phyloP scores from a whole-genome alignment of 2,797 vertebrate genomes.

The Oryzias dopingdopingensis region DNA sequence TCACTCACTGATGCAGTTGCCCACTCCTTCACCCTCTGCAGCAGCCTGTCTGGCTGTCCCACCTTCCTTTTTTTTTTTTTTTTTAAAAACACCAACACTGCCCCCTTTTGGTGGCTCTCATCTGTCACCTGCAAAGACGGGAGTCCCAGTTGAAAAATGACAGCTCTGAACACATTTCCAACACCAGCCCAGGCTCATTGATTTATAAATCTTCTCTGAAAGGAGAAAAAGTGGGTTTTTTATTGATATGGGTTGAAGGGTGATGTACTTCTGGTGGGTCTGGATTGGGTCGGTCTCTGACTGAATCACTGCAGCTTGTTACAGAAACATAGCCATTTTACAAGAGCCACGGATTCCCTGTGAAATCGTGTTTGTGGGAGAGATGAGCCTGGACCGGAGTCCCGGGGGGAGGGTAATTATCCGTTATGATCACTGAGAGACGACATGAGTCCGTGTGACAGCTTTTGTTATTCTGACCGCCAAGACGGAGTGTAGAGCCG shows the following conservation, averaged over 20 bases:
- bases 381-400: slow-evolving; percentile 59
- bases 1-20: slow-evolving; percentile 53
- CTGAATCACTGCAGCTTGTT: slow-evolving; percentile 76
- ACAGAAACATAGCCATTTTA: slow-evolving; percentile 72
- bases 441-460: slow-evolving; percentile 74
- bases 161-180: slow-evolving; percentile 56
- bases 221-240: slow-evolving; percentile 36
- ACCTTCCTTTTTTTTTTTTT: background rate
- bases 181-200: slow-evolving; percentile 64
- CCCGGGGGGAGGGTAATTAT: slow-evolving; percentile 78
- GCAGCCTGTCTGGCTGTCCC: slow-evolving; percentile 40
- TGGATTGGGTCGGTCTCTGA: slow-evolving; percentile 62
- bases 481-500: slow-evolving; percentile 65
- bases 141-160: slow-evolving; percentile 66
- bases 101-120: slow-evolving; percentile 75
- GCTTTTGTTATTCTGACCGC: slow-evolving; percentile 78
- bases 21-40: slow-evolving; percentile 57
- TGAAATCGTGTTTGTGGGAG: slow-evolving; percentile 69
- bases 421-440: slow-evolving; percentile 79
- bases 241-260: slow-evolving; percentile 61
- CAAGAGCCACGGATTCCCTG: slow-evolving; percentile 58
- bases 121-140: slow-evolving; percentile 44
- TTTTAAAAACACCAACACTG: slow-evolving; percentile 78
- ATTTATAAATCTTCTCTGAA: slow-evolving; percentile 70
- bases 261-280: slow-evolving; percentile 72